Evolutionary conservation across 2,888 invertebrate species (phyloP), one percentile per base, ranked within the genome.

Genomic region (Orthonychiurus folsomi): DNA sequence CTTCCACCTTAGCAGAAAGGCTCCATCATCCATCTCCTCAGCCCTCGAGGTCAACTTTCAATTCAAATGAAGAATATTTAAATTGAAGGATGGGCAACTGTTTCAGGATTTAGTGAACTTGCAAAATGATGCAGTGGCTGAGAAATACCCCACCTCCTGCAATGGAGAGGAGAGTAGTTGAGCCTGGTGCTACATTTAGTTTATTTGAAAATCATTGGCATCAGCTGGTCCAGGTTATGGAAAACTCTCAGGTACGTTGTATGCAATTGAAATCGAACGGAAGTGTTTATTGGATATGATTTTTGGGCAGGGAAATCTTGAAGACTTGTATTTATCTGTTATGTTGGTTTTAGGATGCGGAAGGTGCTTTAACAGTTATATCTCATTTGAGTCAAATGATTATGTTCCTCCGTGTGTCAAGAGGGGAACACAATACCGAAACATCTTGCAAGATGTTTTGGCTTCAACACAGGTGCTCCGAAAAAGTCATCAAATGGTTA

Each of bases 301-400:
- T n/a, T n/a, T n/a, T n/a, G n/a, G n/a, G n/a, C n/a, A n/a, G n/a
- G 52, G 20, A 54, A 58, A 50, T 48, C 15, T n/a, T 15, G n/a
- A 48, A 48, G 48, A 48, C 48, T 48, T 48, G 5, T 12, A 52
- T 21, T 56, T 15, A 12, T 27, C 28, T 24, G 3, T 27, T 26
- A 3, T 23, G 15, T 57, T 2, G 18, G 3, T 28, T 21, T 15
- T 50, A 69, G 65, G 67, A 69, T 37, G 50, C 69, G 2, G 69
- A 70, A 58, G 64, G 63, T 5, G 69, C 69, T 3, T 55, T 70
- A 15, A 62, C 69, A 2, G 70, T 72, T 21, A 70, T 70, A 54
- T 69, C 68, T 1, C 67, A 72, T 52, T 62, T 72, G 24, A 63
- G 61, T 60, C 67, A 70, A 66, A 72, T 72, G 72, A 69, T 72